A percentile compares a stretch with the other conserved stretches of the same genome.
phyloP scores from a whole-genome alignment of 92 coral and sea anemone species.

The Ricordea florida region DNA sequence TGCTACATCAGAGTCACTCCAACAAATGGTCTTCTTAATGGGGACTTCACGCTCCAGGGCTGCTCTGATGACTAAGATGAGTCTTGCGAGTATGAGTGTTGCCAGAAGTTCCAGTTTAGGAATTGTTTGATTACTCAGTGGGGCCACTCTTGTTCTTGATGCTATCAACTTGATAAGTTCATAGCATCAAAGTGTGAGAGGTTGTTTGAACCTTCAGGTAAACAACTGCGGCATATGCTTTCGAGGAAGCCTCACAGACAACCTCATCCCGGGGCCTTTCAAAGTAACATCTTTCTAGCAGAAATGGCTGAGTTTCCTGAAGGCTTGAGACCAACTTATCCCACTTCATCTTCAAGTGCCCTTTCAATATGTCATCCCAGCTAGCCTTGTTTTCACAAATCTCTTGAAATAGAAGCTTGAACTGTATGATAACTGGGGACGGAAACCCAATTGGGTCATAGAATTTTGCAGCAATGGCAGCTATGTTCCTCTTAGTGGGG shows the following conservation, averaged over 20 bases:
- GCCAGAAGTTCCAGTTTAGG: no score
- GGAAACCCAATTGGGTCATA: slow-evolving; percentile 53
- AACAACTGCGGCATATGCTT: slow-evolving; percentile 49
- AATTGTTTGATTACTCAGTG: no score
- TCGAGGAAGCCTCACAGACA: slow-evolving; percentile 19
- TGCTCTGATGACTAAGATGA: neutral
- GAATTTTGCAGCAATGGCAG: slow-evolving; percentile 23
- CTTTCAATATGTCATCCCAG: slow-evolving; percentile 39
- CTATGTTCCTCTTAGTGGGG: slow-evolving; percentile 19
- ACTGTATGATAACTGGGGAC: slow-evolving; percentile 21
- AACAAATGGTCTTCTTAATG: neutral
- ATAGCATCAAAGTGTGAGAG: no score
- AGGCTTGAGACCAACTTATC: slow-evolving; percentile 22
- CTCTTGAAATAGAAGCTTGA: slow-evolving; percentile 44
- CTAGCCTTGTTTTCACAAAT: slow-evolving; percentile 26
- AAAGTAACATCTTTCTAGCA: slow-evolving; percentile 24
- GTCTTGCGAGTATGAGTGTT: neutral
- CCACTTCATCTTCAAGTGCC: slow-evolving; percentile 23
- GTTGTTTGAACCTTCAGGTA: slow-evolving; percentile 40
- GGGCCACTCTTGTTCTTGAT: slow-evolving; percentile 7
- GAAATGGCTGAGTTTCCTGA: slow-evolving; percentile 1
- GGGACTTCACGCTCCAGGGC: neutral
- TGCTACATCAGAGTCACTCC: slow-evolving; percentile 1
- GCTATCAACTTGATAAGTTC: neutral
- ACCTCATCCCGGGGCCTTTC: slow-evolving; percentile 5